Conservation (phyloP, 2,888 invertebrate species). For the Ichneumoninae sp. region DNA sequence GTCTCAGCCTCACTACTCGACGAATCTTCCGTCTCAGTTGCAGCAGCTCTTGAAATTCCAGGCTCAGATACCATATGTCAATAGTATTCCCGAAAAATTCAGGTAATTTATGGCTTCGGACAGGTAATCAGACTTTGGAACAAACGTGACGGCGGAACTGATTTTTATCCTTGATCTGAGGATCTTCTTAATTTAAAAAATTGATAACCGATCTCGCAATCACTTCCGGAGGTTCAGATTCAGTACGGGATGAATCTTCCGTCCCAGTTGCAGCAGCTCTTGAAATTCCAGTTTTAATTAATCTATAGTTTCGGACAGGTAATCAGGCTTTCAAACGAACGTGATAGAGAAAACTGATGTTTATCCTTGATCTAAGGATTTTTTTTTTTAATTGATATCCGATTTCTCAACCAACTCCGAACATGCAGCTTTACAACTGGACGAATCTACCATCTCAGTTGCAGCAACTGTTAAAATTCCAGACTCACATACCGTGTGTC, state of each 20-base stretch:
- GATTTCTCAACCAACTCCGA: conserved; percentile 73
- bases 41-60: conserved; percentile 79
- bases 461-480: conserved; percentile 77
- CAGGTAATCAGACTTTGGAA: neutral
- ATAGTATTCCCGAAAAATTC: conserved; percentile 80
- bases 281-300: conserved; percentile 80
- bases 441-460: conserved; percentile 77
- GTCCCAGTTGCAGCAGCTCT: conserved; percentile 74
- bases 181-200: too few relatives aligned
- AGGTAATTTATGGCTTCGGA: conserved; percentile 70
- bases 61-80: conserved; percentile 80
- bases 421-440: conserved; percentile 77
- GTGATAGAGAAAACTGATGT: too few relatives aligned
- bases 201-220: conserved; percentile 68
- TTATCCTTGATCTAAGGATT: too few relatives aligned
- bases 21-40: conserved; percentile 77
- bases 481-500: conserved; percentile 79
- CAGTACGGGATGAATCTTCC: conserved; percentile 80
- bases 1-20: conserved; percentile 77
- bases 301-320: neutral
- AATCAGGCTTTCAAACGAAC: too few relatives aligned
- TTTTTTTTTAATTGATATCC: too few relatives aligned
- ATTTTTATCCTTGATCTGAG: too few relatives aligned
- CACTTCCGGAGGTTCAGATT: conserved; percentile 73
- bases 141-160: neutral